Percentiles rank a stretch among this genome's conserved stretches.
These are phyloP conservation scores for Drosophila monieri DNA, from an alignment of 2,888 invertebrate genomes.

Conservation along the genomic window DNA sequence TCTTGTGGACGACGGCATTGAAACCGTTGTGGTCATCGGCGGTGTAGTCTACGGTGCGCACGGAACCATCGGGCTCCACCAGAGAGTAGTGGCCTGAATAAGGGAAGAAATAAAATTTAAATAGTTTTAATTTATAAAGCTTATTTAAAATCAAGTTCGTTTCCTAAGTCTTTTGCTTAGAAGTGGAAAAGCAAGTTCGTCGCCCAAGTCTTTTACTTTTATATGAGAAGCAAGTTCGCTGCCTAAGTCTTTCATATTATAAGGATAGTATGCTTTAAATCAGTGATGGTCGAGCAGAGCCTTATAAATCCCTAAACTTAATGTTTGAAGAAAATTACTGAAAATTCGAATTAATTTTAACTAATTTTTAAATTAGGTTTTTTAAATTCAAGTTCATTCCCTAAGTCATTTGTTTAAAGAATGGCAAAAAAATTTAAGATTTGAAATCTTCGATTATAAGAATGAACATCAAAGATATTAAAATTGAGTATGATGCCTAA, in stretches of 20 bases:
- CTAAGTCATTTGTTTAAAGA: background rate
- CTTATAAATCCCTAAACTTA: background rate
- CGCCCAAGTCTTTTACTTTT: background rate
- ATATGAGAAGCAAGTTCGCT: background rate
- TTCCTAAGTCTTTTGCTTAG: background rate
- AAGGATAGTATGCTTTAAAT: too few species aligned
- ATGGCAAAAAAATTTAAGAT: too few species aligned
- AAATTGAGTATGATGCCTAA: slow-evolving; percentile 11
- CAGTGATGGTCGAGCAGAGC: too few species aligned
- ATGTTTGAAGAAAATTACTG: background rate
- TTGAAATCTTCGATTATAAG: too few species aligned
- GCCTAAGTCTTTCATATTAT: slow-evolving; percentile 26
- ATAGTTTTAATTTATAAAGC: background rate
- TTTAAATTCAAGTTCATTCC: background rate
- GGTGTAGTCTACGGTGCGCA: slow-evolving; percentile 87
- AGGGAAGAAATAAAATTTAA: background rate
- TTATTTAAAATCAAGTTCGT: slow-evolving; percentile 4
- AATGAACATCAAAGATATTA: background rate
- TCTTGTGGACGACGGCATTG: slow-evolving; percentile 88
- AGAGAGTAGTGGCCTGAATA: slow-evolving; percentile 86
- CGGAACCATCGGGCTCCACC: slow-evolving; percentile 85
- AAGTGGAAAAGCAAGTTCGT: background rate
- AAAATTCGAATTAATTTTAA: too few species aligned
- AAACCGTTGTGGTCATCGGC: slow-evolving; percentile 90
- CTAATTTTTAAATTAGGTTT: too few species aligned